Conservation (phyloP, 2,888 invertebrate genomes). For the Netelia fuscicornis region DNA sequence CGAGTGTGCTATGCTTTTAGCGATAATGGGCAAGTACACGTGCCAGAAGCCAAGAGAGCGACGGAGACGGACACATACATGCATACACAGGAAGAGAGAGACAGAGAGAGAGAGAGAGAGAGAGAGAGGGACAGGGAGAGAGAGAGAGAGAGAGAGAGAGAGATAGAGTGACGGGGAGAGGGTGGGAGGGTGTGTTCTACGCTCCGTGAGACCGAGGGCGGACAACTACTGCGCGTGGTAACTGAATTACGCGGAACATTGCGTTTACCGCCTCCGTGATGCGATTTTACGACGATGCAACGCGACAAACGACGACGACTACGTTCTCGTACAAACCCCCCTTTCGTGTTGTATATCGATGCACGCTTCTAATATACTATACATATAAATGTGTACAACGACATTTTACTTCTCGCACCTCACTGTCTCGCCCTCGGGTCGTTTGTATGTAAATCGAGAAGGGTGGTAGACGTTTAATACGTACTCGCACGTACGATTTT, state of each 20-base stretch:
- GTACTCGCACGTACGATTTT: not conserved
- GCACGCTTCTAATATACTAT: conserved; percentile 7
- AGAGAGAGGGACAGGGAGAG: conserved; percentile 60
- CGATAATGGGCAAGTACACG: conserved; percentile 84
- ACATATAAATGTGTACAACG: conserved; percentile 22
- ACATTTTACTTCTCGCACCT: conserved; percentile 33
- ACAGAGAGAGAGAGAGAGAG: conserved; percentile 60
- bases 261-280: conserved; percentile 81
- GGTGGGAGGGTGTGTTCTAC: conserved; percentile 56
- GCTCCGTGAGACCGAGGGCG: conserved; percentile 52
- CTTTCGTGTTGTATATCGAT: conserved; percentile 34
- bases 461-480: conserved; percentile 45
- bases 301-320: conserved; percentile 76
- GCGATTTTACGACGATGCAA: conserved; percentile 81
- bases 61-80: conserved; percentile 26
- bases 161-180: conserved; percentile 46
- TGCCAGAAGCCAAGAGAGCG: conserved; percentile 74
- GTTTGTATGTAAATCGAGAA: conserved; percentile 66
- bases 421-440: conserved; percentile 44
- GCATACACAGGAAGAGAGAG: conserved; percentile 65
- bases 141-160: conserved; percentile 58
- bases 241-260: conserved; percentile 83
- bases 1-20: conserved; percentile 84
- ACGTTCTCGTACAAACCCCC: conserved; percentile 57
- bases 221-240: conserved; percentile 78